Evolutionary conservation across 2,797 vertebrate genomes (phyloP).

Genomic region (Cyprinodon diabolis): DNA sequence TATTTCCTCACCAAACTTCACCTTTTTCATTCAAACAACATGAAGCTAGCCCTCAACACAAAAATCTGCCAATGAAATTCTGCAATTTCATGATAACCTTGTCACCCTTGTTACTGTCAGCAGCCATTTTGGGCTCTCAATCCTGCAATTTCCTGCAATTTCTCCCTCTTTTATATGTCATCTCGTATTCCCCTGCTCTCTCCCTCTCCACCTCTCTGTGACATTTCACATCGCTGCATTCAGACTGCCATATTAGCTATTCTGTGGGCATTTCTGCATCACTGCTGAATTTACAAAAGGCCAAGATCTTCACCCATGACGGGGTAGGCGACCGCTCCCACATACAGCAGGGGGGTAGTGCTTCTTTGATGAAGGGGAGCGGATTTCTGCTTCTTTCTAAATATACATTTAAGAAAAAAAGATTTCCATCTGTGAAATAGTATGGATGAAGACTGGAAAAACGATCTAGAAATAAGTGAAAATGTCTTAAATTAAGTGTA

Average conservation of each 20-base stretch:
- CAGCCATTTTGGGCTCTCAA: neutral
- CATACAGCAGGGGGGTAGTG: neutral
- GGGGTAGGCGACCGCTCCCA: conserved; percentile 3
- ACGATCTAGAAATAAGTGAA: too few relatives aligned
- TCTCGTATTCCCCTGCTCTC: conserved; percentile 3
- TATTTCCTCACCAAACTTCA: conserved; percentile 4
- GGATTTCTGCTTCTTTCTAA: neutral
- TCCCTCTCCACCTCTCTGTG: conserved; percentile 8
- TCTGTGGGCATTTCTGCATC: conserved; percentile 36
- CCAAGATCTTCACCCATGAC: conserved; percentile 33
- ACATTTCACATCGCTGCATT: conserved; percentile 48
- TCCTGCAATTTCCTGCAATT: conserved; percentile 20
- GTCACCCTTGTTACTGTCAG: conserved; percentile 16
- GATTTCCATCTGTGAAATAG: neutral
- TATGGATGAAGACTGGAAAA: neutral
- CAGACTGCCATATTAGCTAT: conserved; percentile 32
- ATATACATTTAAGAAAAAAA: neutral
- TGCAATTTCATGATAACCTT: conserved; percentile 7
- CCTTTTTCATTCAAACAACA: conserved; percentile 1
- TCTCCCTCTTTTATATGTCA: conserved; percentile 2
- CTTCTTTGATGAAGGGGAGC: neutral
- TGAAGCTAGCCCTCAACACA: neutral
- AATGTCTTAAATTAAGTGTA: too few relatives aligned
- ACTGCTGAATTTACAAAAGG: conserved; percentile 43
- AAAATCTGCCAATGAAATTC: conserved; percentile 3